A percentile compares a stretch with the other conserved stretches of the same genome.
These are phyloP conservation scores for Lordiphosa stackelbergi DNA, from an alignment of 1,140 invertebrate species.

Conservation along the genomic window DNA sequence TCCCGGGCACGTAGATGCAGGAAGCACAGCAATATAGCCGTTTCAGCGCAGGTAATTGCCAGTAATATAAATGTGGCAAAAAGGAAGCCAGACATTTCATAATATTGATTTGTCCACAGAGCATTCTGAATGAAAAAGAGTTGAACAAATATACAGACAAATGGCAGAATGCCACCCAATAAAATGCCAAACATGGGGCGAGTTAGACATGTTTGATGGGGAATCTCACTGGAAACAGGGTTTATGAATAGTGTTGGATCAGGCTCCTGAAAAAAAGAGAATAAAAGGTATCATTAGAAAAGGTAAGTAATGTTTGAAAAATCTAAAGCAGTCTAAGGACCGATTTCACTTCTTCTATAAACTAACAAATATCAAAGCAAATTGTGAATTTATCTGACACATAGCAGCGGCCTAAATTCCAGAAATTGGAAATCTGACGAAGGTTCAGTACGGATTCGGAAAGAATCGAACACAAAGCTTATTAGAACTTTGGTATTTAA, in stretches of 20 bases:
- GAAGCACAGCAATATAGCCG: not conserved
- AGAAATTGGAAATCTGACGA: too few relatives aligned
- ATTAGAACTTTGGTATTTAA: too few relatives aligned
- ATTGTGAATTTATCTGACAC: too few relatives aligned
- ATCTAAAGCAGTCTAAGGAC: too few relatives aligned
- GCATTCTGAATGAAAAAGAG: not conserved
- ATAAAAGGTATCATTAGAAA: too few relatives aligned
- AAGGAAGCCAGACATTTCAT: not conserved
- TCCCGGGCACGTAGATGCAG: slow-evolving; percentile 1
- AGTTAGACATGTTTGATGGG: not conserved
- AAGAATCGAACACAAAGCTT: too few relatives aligned
- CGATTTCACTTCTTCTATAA: too few relatives aligned
- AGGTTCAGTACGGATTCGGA: too few relatives aligned
- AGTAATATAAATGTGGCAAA: not conserved
- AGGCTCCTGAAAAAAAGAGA: not conserved
- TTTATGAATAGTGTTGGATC: not conserved
- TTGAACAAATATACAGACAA: not conserved
- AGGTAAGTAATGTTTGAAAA: too few relatives aligned
- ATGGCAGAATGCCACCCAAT: not conserved
- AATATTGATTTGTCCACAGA: not conserved
- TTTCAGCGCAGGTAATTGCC: not conserved
- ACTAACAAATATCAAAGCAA: too few relatives aligned
- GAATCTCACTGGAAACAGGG: not conserved
- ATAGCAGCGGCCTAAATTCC: too few relatives aligned
- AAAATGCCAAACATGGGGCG: not conserved